phyloP scores from a whole-genome alignment of 2,797 vertebrate genomes.

The Glyptemys insculpta region DNA sequence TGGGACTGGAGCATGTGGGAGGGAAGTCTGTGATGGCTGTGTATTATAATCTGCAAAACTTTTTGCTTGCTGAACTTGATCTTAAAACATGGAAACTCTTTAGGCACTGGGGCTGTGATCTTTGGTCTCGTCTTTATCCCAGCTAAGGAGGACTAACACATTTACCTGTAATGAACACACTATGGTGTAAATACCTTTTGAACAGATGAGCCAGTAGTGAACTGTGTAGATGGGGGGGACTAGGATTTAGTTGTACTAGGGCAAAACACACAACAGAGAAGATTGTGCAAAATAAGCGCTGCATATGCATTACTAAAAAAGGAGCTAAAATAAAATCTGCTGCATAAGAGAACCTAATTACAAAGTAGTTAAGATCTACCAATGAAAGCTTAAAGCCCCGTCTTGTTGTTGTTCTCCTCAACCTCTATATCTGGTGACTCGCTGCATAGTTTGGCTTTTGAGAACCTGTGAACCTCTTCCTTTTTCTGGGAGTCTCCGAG shows the following conservation, averaged over 20 bases:
- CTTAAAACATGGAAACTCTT: background rate
- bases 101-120: background rate
- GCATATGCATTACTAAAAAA: background rate
- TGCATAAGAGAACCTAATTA: background rate
- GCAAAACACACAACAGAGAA: background rate
- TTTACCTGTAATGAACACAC: background rate
- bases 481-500: slow-evolving; percentile 4
- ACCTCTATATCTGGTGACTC: slow-evolving; percentile 59
- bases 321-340: background rate
- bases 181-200: background rate
- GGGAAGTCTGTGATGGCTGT: background rate
- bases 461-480: slow-evolving; percentile 61
- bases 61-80: background rate
- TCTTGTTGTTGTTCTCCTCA: slow-evolving; percentile 54
- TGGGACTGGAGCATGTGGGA: background rate
- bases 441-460: background rate
- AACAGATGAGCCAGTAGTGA: background rate
- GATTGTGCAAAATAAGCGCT: background rate
- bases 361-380: background rate
- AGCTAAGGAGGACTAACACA: background rate
- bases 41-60: background rate
- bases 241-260: background rate
- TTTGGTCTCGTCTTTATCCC: background rate
- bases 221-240: background rate
- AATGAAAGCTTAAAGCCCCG: slow-evolving; percentile 7